Evolutionary conservation across 2,113 vertebrate genomes (phyloP), one percentile per base, ranked within the genome.

Genomic region (Pterophyllum scalare): DNA sequence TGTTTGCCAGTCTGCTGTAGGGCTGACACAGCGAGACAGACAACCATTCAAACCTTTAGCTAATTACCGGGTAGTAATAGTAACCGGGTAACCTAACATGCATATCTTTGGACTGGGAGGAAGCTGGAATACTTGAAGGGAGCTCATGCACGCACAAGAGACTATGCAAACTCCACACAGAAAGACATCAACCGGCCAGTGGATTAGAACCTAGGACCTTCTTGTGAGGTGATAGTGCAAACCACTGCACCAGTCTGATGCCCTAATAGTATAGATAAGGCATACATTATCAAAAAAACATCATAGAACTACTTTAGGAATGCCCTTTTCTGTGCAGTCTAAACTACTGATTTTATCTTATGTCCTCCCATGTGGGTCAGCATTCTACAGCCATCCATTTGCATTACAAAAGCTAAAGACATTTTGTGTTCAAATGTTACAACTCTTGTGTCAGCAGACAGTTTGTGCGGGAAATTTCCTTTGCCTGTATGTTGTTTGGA

Each of bases 391-490:
- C 75, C 82, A 38, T 28, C 38, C 3, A 28, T 62, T 64, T 67
- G 85, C 85, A 67, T 89, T 49, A 82, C 60, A 77, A 59, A 77
- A 82, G 46, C 52, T 17, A 64, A 89, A 81, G 31, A 19, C 56
- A 54, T 61, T 59, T 22, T 85, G 64, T 83, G 35, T 87, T 93
- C 85, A 77, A 59, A 88, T 81, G 67, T 77, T 89, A 65, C 75
- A 67, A 19, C 43, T 77, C 38, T 75, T 57, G 59, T 87, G 59
- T 88, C 70, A 11, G 56, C 57, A 82, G 82, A 80, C 82, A 13
- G 77, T 57, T 61, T 65, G 59, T 75, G 72, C 72, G 59, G 67
- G 80, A 84, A 58, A 61, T 35, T 35, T 52, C 7, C 80, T n/a
- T 88, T 88, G 85, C 80, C 59, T 88, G 57, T 72, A 22, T 49